Evolutionary conservation across 2,797 vertebrate genomes (phyloP).

Genomic region (Gorsachius magnificus): DNA sequence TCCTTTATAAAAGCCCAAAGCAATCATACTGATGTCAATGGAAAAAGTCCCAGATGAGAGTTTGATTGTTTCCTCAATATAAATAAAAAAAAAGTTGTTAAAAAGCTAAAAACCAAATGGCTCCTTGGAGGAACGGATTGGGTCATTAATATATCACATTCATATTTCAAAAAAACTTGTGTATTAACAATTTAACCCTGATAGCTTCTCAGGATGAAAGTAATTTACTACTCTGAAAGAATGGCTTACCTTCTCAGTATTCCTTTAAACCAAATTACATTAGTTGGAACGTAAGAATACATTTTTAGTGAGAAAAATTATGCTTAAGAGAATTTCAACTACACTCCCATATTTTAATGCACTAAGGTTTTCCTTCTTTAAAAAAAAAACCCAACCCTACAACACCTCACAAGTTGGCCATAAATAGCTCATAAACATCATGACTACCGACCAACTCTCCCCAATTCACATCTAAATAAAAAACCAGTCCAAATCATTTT

Average conservation of each 20-base stretch:
- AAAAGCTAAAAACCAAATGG: neutral
- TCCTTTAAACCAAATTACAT: neutral
- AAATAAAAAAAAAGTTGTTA: neutral
- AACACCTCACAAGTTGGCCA: neutral
- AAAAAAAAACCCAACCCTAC: neutral
- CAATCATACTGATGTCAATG: conserved; percentile 1
- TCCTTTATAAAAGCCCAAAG: conserved; percentile 15
- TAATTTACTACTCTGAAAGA: neutral
- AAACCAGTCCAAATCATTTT: neutral
- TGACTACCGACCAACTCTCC: neutral
- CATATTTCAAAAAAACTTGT: neutral
- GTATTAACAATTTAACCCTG: neutral
- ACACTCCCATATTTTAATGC: neutral
- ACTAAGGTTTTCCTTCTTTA: neutral
- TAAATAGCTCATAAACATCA: neutral
- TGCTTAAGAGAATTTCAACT: neutral
- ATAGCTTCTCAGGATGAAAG: neutral
- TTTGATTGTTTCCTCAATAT: conserved; percentile 37
- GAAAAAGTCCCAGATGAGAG: neutral
- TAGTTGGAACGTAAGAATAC: neutral
- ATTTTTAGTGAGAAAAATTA: neutral
- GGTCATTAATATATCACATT: neutral
- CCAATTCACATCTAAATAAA: neutral
- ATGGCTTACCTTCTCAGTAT: neutral
- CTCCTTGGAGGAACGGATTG: neutral